phyloP scores from a whole-genome alignment of 64 coral and sea anemone genomes.

The Trachythela sp. region DNA sequence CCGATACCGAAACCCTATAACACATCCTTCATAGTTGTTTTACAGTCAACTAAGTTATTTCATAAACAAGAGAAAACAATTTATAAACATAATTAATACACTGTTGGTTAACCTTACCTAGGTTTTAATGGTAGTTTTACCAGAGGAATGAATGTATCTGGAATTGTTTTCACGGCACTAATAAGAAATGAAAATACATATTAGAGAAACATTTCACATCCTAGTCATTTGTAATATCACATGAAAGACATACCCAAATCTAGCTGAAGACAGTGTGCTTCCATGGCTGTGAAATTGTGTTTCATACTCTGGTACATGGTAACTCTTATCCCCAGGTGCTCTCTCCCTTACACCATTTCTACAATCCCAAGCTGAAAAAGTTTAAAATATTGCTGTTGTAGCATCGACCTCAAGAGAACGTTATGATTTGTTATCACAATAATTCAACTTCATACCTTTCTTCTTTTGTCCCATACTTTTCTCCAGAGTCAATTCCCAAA shows the following conservation, averaged over 20 bases:
- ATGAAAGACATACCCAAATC: constrained; percentile 89
- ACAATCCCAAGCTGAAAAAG: constrained; percentile 26
- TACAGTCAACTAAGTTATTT: no score
- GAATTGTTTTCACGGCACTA: constrained; percentile 59
- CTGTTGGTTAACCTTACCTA: constrained; percentile 48
- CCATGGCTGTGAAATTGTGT: constrained; percentile 73
- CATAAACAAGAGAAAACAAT: neutral
- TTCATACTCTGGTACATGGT: constrained; percentile 83
- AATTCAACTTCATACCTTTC: neutral
- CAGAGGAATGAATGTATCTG: constrained; percentile 92
- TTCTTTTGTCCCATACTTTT: neutral
- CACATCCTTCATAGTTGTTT: no score
- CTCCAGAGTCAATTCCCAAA: neutral
- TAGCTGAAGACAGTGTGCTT: constrained; percentile 65
- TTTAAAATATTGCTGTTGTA: no score
- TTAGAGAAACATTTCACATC: neutral
- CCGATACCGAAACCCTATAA: no score
- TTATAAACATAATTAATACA: no score
- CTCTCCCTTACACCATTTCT: constrained; percentile 59
- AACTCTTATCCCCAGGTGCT: constrained; percentile 80
- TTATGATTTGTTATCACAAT: no score
- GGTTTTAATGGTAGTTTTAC: constrained; percentile 75
- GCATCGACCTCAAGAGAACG: no score
- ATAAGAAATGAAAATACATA: constrained; percentile 21
- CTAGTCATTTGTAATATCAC: no score